A percentile compares a stretch with the other conserved stretches of the same genome.
These are phyloP conservation scores for Meloidogyne hapla DNA, from an alignment of 1,140 invertebrate genomes.

Conservation along the genomic window DNA sequence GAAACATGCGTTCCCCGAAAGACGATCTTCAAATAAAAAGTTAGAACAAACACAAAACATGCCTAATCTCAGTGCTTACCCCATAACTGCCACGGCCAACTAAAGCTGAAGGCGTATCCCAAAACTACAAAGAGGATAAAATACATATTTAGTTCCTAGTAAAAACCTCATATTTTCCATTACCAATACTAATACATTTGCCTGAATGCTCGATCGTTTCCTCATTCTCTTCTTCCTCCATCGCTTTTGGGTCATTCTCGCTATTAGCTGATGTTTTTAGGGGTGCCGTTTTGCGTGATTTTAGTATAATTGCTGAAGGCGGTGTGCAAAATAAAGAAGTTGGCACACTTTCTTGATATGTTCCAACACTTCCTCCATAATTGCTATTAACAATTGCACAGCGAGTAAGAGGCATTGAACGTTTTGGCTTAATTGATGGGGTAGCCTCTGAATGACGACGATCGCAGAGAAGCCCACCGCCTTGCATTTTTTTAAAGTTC, in stretches of 20 bases:
- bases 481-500: neutral
- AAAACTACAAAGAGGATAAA: slow-evolving; percentile 36
- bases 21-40: slow-evolving; percentile 10
- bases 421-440: neutral
- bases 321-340: neutral
- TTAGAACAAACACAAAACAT: too few relatives aligned
- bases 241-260: neutral
- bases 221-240: neutral
- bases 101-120: slow-evolving; percentile 31
- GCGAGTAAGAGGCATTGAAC: neutral
- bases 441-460: slow-evolving; percentile 5
- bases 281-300: neutral
- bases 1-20: slow-evolving; percentile 14
- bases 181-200: slow-evolving; percentile 8
- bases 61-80: slow-evolving; percentile 12
- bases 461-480: neutral
- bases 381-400: neutral
- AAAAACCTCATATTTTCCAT: slow-evolving; percentile 6
- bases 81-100: slow-evolving; percentile 54
- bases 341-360: neutral
- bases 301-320: neutral
- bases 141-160: neutral
- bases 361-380: slow-evolving; percentile 2
- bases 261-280: neutral
- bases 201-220: slow-evolving; percentile 8